Evolutionary conservation across 2,797 vertebrate species (phyloP).

Genomic region (Vultur gryphus): DNA sequence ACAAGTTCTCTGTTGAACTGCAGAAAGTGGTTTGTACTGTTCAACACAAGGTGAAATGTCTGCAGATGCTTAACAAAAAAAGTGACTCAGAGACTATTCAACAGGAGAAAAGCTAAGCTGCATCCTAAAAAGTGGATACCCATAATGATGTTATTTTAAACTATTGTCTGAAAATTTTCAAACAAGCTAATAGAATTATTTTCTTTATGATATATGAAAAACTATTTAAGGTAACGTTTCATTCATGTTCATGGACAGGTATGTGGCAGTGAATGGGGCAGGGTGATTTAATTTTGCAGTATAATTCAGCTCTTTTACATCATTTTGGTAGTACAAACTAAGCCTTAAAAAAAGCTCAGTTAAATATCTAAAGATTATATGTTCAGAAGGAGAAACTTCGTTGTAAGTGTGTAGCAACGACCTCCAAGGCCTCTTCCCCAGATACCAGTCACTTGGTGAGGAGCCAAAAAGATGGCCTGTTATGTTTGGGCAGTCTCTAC

Average conservation of each 20-base stretch:
- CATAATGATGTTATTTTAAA: not conserved
- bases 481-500: not conserved
- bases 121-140: not conserved
- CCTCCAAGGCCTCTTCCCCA: not conserved
- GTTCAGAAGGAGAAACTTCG: not conserved
- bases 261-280: not conserved
- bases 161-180: not conserved
- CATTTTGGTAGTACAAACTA: not conserved
- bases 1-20: not conserved
- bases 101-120: not conserved
- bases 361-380: not conserved
- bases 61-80: constrained; percentile 8
- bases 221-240: not conserved
- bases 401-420: not conserved
- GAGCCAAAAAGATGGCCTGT: not conserved
- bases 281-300: not conserved
- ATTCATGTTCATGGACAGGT: not conserved
- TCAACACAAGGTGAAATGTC: constrained; percentile 24
- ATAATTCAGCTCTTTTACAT: not conserved
- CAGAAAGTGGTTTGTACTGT: not conserved
- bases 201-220: not conserved
- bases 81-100: not conserved
- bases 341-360: not conserved
- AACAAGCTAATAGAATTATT: not conserved
- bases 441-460: not conserved